Evolutionary conservation across 1,140 invertebrate species (phyloP).

Genomic region (Asbolus verrucosus): DNA sequence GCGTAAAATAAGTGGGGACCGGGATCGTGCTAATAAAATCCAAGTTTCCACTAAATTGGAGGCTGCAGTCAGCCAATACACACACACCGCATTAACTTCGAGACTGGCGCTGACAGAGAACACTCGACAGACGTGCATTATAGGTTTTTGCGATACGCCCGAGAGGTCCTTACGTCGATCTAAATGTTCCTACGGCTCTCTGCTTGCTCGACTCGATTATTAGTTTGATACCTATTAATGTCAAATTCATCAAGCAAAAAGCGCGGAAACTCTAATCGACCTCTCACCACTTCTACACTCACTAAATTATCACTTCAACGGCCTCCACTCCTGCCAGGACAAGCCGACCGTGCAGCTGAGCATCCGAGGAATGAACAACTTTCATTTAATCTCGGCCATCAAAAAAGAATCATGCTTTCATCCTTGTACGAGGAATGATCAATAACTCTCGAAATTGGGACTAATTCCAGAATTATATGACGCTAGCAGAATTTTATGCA

Average conservation of each 20-base stretch:
- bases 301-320: background rate
- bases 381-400: too few relatives aligned
- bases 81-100: constrained; percentile 52
- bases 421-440: too few relatives aligned
- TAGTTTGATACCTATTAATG: constrained; percentile 34
- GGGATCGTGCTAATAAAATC: constrained; percentile 54
- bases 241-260: constrained; percentile 39
- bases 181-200: constrained; percentile 38
- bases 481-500: too few relatives aligned
- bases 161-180: constrained; percentile 37
- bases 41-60: constrained; percentile 55
- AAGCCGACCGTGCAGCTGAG: too few relatives aligned
- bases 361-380: too few relatives aligned
- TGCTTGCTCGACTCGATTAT: constrained; percentile 25
- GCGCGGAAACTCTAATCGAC: constrained; percentile 17
- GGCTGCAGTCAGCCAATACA: constrained; percentile 51
- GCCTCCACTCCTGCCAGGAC: too few relatives aligned
- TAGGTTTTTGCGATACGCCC: constrained; percentile 26
- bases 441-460: too few relatives aligned
- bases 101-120: constrained; percentile 46
- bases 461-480: too few relatives aligned
- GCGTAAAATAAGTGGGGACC: constrained; percentile 32
- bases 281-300: background rate
- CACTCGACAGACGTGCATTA: constrained; percentile 40
- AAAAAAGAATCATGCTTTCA: too few relatives aligned